Conservation (phyloP, 2,888 invertebrate genomes). For the Diadegma fenestrale region DNA sequence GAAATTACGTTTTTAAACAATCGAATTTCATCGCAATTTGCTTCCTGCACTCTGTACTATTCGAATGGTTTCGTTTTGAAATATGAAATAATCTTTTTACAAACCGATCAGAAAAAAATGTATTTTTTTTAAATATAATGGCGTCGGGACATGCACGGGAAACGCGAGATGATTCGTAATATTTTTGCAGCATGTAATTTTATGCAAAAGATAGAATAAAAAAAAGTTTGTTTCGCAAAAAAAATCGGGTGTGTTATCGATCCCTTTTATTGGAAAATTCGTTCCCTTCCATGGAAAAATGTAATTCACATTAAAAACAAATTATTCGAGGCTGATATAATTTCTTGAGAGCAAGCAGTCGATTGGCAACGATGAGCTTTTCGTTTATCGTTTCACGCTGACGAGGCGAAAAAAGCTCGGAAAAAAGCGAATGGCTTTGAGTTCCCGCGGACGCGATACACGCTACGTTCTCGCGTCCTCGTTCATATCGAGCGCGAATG, state of each 20-base stretch:
- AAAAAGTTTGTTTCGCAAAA: neutral
- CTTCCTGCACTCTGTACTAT: too few relatives aligned
- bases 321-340: neutral
- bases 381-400: constrained; percentile 58
- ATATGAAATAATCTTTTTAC: too few relatives aligned
- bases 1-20: too few relatives aligned
- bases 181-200: too few relatives aligned
- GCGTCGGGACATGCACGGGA: too few relatives aligned
- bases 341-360: constrained; percentile 12
- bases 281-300: neutral
- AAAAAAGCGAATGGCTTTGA: constrained; percentile 55
- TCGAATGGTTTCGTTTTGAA: too few relatives aligned
- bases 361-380: constrained; percentile 47
- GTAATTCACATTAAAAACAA: neutral
- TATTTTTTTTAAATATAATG: too few relatives aligned
- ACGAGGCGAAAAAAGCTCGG: constrained; percentile 58
- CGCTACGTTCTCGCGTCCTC: constrained; percentile 55
- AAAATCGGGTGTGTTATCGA: neutral
- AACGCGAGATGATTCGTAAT: too few relatives aligned
- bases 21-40: too few relatives aligned
- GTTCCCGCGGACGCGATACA: constrained; percentile 19
- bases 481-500: constrained; percentile 64
- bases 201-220: neutral
- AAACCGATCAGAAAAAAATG: too few relatives aligned
- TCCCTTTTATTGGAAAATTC: neutral